Evolutionary conservation across 1,140 invertebrate genomes (phyloP).

Genomic region (Schlechtendalia chinensis): DNA sequence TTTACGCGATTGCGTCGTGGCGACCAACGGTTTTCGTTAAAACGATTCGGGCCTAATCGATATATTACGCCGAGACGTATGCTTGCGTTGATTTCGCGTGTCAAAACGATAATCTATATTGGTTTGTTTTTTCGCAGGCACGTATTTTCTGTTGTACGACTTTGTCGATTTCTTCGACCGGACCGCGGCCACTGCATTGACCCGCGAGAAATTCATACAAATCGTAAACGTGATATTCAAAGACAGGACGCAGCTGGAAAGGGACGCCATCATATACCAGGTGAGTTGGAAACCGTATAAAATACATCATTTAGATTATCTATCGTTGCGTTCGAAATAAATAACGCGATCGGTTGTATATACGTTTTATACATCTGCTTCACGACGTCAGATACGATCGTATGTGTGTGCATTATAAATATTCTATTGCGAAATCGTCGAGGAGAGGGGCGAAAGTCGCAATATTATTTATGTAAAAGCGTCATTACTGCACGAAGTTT

Average conservation of each 20-base stretch:
- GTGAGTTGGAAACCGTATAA: slow-evolving; percentile 57
- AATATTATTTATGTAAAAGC: slow-evolving; percentile 5
- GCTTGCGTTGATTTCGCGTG: no score
- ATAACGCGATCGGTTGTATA: not conserved
- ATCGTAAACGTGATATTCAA: slow-evolving; percentile 86
- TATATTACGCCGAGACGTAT: no score
- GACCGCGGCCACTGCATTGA: slow-evolving; percentile 74
- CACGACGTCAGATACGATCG: no score
- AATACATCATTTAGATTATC: not conserved
- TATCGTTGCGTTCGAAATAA: not conserved
- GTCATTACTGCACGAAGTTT: slow-evolving; percentile 3
- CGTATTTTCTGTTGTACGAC: slow-evolving; percentile 87
- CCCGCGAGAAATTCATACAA: slow-evolving; percentile 78
- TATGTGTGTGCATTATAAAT: not conserved
- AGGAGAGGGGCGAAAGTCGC: not conserved
- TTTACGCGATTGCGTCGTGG: no score
- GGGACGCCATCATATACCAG: slow-evolving; percentile 88
- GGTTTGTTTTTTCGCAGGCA: slow-evolving; percentile 65
- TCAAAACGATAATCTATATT: not conserved
- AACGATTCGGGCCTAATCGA: no score
- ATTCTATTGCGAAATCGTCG: slow-evolving; percentile 2
- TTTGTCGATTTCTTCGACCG: slow-evolving; percentile 88
- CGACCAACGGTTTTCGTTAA: no score
- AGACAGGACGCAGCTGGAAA: slow-evolving; percentile 75
- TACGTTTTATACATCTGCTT: no score